Evolutionary conservation across 2,113 vertebrate genomes (phyloP).

Genomic region (Poeciliopsis retropinna): DNA sequence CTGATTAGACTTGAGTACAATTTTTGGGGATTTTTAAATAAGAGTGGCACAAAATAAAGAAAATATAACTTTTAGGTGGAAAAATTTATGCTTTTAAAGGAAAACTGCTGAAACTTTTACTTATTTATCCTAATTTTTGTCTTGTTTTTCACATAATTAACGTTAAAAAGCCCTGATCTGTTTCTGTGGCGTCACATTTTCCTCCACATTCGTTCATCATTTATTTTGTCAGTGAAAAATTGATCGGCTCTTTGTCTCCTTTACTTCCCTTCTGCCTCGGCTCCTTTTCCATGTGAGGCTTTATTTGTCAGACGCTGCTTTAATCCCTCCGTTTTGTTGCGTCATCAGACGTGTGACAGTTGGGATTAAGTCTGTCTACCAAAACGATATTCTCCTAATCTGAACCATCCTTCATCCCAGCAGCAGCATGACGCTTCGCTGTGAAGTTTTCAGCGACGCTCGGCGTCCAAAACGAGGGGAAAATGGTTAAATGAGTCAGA

Average conservation of each 20-base stretch:
- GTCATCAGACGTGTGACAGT: constrained; percentile 10
- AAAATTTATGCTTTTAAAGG: constrained; percentile 1
- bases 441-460: neutral
- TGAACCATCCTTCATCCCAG: constrained; percentile 28
- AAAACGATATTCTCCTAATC: constrained; percentile 20
- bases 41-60: neutral
- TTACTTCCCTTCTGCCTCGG: neutral
- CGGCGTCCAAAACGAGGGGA: neutral
- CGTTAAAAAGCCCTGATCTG: neutral
- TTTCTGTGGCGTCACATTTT: constrained; percentile 24
- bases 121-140: neutral
- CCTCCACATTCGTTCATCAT: constrained; percentile 32
- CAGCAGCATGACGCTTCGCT: constrained; percentile 2
- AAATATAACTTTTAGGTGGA: constrained; percentile 7
- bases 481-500: constrained; percentile 14
- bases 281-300: constrained; percentile 8
- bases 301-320: constrained; percentile 13
- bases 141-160: neutral
- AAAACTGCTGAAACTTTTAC: neutral
- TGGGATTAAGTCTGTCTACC: constrained; percentile 11
- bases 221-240: constrained; percentile 16
- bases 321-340: constrained; percentile 18
- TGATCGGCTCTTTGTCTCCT: neutral
- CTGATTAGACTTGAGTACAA: too few relatives aligned
- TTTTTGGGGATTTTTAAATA: too few relatives aligned